Percentiles rank a stretch among this genome's conserved stretches.
Conservation (phyloP, 2,797 vertebrate species). For the Sebastes nivosus region DNA sequence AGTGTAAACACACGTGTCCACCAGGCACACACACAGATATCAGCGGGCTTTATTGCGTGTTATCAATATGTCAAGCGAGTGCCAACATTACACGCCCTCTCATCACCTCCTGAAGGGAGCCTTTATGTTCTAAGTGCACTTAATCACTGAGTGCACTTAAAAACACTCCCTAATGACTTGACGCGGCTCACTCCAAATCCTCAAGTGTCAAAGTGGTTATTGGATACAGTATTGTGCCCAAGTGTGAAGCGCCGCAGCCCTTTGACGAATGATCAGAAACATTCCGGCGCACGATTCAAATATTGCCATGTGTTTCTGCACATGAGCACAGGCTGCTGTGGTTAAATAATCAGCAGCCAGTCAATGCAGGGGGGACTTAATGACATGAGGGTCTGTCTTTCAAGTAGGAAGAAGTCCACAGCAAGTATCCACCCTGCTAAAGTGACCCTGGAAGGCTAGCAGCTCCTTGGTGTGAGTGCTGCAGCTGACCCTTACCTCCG, state of each 20-base stretch:
- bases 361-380: neutral
- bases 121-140: constrained; percentile 55
- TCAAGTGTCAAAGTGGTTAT: constrained; percentile 40
- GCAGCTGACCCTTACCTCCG: too few species aligned
- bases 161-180: constrained; percentile 47
- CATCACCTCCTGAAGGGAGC: constrained; percentile 43
- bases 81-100: constrained; percentile 45
- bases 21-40: constrained; percentile 25
- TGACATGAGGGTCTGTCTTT: neutral
- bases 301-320: neutral
- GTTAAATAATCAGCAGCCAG: neutral
- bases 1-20: constrained; percentile 54
- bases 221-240: neutral
- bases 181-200: constrained; percentile 12
- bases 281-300: constrained; percentile 6
- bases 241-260: neutral
- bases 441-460: neutral
- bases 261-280: neutral
- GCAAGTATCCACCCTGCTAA: neutral
- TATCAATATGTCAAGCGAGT: constrained; percentile 31
- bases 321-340: neutral
- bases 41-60: constrained; percentile 10
- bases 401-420: neutral
- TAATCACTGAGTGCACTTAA: constrained; percentile 67
- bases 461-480: neutral